Percentiles rank a stretch among this genome's conserved stretches.
phyloP scores from a whole-genome alignment of 1,140 invertebrate species.

The Drosophila ercepeae region DNA sequence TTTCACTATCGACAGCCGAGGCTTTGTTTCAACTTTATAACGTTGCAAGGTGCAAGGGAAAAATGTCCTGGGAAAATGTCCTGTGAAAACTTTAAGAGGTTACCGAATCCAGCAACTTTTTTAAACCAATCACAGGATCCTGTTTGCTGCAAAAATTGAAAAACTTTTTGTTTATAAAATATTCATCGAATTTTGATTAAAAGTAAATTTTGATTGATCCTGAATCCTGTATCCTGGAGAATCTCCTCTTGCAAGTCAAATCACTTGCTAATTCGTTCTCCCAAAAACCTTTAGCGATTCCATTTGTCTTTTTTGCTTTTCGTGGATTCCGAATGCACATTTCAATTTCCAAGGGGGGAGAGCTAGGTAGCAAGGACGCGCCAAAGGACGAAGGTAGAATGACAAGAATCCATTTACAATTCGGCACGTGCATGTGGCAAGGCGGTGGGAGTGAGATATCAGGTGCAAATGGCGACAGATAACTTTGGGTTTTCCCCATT shows the following conservation, averaged over 20 bases:
- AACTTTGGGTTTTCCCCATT: constrained; percentile 19
- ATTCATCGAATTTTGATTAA: constrained; percentile 27
- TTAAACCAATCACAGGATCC: too few species aligned
- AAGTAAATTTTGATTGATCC: background rate
- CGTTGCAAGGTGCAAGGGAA: constrained; percentile 1
- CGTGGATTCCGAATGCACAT: constrained; percentile 41
- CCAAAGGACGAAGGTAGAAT: constrained; percentile 6
- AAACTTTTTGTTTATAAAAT: constrained; percentile 40
- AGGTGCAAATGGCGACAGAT: constrained; percentile 32
- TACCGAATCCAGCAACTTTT: background rate
- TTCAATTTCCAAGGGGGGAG: constrained; percentile 38
- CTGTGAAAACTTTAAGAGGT: constrained; percentile 34
- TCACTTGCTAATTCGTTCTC: constrained; percentile 24
- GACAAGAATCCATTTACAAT: constrained; percentile 61
- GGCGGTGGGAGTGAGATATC: constrained; percentile 11
- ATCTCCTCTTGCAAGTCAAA: constrained; percentile 19
- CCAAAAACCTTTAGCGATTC: constrained; percentile 15
- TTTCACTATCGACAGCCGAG: constrained; percentile 65
- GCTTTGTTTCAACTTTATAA: constrained; percentile 47
- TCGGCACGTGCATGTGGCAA: constrained; percentile 51
- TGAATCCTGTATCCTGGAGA: background rate
- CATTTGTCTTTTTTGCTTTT: constrained; percentile 19
- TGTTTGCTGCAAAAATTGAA: constrained; percentile 28
- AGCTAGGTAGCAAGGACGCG: constrained; percentile 9
- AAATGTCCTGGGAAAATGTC: constrained; percentile 28